Percentiles rank a stretch among this genome's conserved stretches.
Evolutionary conservation across 92 coral and sea anemone genomes (phyloP).

Genomic region (Zoanthus sansibaricus): DNA sequence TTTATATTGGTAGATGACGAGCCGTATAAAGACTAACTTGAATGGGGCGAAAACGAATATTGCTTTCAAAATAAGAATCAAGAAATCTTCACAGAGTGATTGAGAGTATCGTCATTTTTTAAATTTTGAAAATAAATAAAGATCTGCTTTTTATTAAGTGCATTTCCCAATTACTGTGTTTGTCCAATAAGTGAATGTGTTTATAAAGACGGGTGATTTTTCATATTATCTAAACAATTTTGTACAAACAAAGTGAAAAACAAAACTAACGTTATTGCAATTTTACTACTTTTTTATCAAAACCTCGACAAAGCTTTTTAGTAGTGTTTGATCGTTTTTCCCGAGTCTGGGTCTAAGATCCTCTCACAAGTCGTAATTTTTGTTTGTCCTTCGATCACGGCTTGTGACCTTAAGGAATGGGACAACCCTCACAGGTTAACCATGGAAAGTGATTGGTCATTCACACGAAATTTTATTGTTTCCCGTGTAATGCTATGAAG

Average conservation of each 20-base stretch:
- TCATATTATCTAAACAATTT: neutral
- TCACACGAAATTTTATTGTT: constrained; percentile 53
- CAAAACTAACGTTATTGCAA: neutral
- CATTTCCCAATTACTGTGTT: no score
- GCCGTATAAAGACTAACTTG: constrained; percentile 9
- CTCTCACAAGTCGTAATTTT: neutral
- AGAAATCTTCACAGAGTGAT: neutral
- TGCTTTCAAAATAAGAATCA: neutral
- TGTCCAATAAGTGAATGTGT: neutral
- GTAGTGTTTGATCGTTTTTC: neutral
- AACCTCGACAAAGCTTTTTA: neutral
- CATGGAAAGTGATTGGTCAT: constrained; percentile 68
- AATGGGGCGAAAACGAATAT: neutral
- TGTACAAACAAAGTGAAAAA: neutral
- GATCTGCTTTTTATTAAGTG: neutral
- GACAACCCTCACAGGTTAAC: constrained; percentile 23
- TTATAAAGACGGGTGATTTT: neutral
- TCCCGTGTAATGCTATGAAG: constrained; percentile 90
- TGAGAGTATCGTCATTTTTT: neutral
- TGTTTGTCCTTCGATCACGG: constrained; percentile 34
- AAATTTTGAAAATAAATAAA: neutral
- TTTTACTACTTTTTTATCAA: neutral
- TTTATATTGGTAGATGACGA: neutral
- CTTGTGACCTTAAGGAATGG: constrained; percentile 44
- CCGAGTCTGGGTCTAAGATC: neutral